Base-by-base conservation (phyloP, 2,113 vertebrate species). In the Hypocryptadius cinnamomeus region DNA sequence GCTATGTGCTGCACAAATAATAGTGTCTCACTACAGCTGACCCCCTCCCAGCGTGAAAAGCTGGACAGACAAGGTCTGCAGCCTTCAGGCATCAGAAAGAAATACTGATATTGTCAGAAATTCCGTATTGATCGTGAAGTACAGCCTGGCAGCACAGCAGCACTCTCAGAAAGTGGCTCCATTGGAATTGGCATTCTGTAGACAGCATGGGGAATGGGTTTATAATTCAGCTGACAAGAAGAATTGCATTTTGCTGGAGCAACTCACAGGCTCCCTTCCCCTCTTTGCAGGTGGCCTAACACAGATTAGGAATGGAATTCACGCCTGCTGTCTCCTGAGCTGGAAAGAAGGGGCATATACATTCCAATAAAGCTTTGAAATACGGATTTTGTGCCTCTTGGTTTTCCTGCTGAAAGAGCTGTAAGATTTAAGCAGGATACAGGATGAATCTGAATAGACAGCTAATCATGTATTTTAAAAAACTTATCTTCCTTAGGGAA, bases 251-350 rank as follows among this genome's bases (percentile, higher is more conserved):
- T 92, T 93, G 79, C 94, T 91, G 89, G 96, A 94, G 85, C 82
- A 91, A 79, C 72, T 95, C 87, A 88, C 59, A 87, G 90, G 66
- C 72, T 93, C 77, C 85, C 68, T 90, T 90, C 86, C 72, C 90
- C 69, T 83, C 85, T 91, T 94, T 93, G 96, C 95, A 94, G 95
- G 93, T 96, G 96, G 95, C 91, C 95, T 93, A 80, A 69, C 66
- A 85, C 47, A 70, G 76, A 94, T 95, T 88, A 91, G 89, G 86
- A 90, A 90, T 86, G 85, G 87, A 91, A 96, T 94, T 92, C 76
- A 70, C 5, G 64, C 81, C 87, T 56, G 78, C 93, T 77, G 48
- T 64, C 95, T 91, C 90, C 87, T 63, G 85, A 88, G 90, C 82
- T 95, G 93, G 48, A 68, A 80, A 82, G 84, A 93, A 71, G 90